Conservation (phyloP, 2,888 invertebrate genomes). For the Drosophila rubida region DNA sequence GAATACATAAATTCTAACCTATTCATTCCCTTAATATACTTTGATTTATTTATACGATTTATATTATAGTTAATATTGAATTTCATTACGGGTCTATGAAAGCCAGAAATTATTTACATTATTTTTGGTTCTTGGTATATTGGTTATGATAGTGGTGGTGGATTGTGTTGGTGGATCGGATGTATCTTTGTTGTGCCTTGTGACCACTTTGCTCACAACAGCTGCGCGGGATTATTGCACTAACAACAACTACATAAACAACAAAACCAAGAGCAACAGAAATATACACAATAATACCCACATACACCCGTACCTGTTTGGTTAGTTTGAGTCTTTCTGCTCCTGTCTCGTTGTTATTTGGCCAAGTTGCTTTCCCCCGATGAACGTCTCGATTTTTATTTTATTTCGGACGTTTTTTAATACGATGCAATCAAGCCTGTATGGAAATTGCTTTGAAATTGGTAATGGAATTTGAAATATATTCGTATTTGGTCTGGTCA, state of each 20-base stretch:
- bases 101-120: neutral
- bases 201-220: conserved; percentile 45
- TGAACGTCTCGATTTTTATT: conserved; percentile 58
- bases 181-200: conserved; percentile 15
- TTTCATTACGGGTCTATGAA: neutral
- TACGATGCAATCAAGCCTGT: conserved; percentile 74
- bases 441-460: conserved; percentile 77
- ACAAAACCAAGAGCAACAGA: conserved; percentile 14
- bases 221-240: conserved; percentile 61
- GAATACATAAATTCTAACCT: no score
- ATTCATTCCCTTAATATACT: no score
- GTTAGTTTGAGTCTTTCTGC: conserved; percentile 33
- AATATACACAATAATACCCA: conserved; percentile 19
- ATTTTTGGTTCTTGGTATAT: neutral
- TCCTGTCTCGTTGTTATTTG: conserved; percentile 23
- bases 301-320: conserved; percentile 31
- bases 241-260: conserved; percentile 27
- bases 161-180: conserved; percentile 7
- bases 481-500: conserved; percentile 55
- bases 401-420: conserved; percentile 64
- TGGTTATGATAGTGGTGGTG: conserved; percentile 5
- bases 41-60: no score
- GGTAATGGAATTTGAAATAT: conserved; percentile 63
- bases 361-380: conserved; percentile 24
- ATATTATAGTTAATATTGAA: neutral